Evolutionary conservation across 2,113 vertebrate genomes (phyloP), one percentile per base, ranked within the genome.

Genomic region (Platysteira castanea): DNA sequence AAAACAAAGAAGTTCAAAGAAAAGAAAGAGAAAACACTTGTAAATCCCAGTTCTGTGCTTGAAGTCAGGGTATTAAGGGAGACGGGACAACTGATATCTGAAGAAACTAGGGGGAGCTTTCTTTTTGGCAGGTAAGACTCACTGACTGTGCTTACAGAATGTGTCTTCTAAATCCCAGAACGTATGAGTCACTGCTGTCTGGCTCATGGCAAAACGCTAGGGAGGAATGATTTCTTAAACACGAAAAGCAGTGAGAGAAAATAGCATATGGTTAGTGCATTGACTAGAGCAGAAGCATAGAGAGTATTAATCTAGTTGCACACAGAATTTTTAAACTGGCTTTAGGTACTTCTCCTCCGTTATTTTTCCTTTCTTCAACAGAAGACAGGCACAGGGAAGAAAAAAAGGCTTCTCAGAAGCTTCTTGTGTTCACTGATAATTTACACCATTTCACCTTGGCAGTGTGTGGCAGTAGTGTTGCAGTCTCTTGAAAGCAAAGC

Each of bases 151-250:
- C 44, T 77, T 82, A 67, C 31, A 85, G 23, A 91, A 64, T 89
- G 37, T 84, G 46, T 57, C 61, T 91, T 93, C 96, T 87, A 84
- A 95, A 76, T 96, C 74, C 50, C 75, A 85, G 74, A 80, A 91
- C 21, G 42, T 76, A 81, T 91, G 89, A 97, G 74, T 97, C 94
- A 94, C 9, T 93, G 17, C 65, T 87, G 46, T 73, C 82, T 90
- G 87, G 63, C 59, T 95, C 54, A 54, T 67, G 78, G 42, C 37
- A 83, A 83, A 83, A 96, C 63, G 20, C 53, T 91, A 14, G 49
- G 33, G 30, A 83, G 54, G 26, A 87, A 80, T 42, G 77, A 50
- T 76, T 91, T 73, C 80, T 87, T 67, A 94, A 89, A 74, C 11
- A 23, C 1, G 1, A 82, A 76, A 89, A 91, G 15, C n/a, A 68